Evolutionary conservation across 2,888 invertebrate species (phyloP).

Genomic region (Cheilosia variabilis): DNA sequence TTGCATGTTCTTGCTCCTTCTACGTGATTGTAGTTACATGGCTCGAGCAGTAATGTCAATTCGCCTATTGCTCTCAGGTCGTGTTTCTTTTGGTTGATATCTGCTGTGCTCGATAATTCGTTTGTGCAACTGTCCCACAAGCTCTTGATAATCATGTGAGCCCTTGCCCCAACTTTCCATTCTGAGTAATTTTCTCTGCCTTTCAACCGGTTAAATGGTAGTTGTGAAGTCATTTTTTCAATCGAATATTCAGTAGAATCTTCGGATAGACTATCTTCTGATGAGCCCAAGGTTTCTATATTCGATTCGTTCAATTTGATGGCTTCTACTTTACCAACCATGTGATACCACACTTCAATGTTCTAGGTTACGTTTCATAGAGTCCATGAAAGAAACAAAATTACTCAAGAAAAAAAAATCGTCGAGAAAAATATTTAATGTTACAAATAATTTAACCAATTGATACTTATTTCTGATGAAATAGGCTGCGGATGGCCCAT

Average conservation of each 20-base stretch:
- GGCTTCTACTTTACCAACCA: background rate
- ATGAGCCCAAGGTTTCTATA: background rate
- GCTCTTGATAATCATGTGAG: no score
- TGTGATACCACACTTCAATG: background rate
- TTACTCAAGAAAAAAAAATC: conserved; percentile 5
- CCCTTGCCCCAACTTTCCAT: conserved; percentile 32
- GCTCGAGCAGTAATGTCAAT: conserved; percentile 41
- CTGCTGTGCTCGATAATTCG: conserved; percentile 63
- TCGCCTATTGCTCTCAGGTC: conserved; percentile 50
- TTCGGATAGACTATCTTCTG: background rate
- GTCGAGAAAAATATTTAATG: conserved; percentile 8
- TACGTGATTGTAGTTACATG: conserved; percentile 33
- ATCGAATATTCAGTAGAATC: background rate
- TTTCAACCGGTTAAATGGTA: conserved; percentile 32
- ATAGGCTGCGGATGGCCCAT: conserved; percentile 39
- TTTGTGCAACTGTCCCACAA: background rate
- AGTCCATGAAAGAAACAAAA: background rate
- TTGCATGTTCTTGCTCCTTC: conserved; percentile 38
- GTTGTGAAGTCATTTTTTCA: conserved; percentile 23
- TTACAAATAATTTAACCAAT: conserved; percentile 9
- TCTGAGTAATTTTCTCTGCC: conserved; percentile 36
- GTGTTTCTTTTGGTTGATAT: conserved; percentile 76
- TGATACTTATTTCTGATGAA: conserved; percentile 35
- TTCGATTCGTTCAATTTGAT: conserved; percentile 1
- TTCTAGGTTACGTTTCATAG: background rate